Evolutionary conservation across 1,140 invertebrate genomes (phyloP), one percentile per base, ranked within the genome.

Genomic region (Steinernema feltiae): DNA sequence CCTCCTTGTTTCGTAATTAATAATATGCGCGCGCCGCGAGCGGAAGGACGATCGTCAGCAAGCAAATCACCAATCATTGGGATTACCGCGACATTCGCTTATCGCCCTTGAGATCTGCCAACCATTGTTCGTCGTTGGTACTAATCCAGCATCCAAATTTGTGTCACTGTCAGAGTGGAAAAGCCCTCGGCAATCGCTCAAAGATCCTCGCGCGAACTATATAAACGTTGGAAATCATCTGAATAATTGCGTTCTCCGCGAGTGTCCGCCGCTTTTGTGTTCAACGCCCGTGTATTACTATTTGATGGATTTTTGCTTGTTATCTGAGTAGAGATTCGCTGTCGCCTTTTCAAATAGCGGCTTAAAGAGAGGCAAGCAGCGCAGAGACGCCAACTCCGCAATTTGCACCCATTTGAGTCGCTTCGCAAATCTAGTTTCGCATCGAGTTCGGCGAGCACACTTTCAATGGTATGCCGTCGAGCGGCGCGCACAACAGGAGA

Each of bases 21-120:
- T 63, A 63, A 63, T 63, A 63, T 63, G 53, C 53, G 53, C n/a
- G n/a, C 53, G 53, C 53, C 53, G 53, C 53, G 53, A 63, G 53
- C 53, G 53, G 53, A 63, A 63, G 53, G 12, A 27, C 41, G 41
- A 46, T 63, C 12, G 53, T 63, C 53, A 63, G 53, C 53, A 63
- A 63, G 53, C 53, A 63, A 63, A 63, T 63, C 53, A 63, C 53
- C 24, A 63, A 63, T 63, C 53, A 63, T 63, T 63, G 53, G 53
- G 53, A 63, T 63, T 63, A 63, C 53, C 53, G 53, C 53, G 24
- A 63, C 53, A 63, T 63, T 63, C 53, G 53, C 12, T 63, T 63
- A 63, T 63, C 53, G 53, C 53, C 53, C 53, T 63, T 63, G 53
- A 63, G 53, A 63, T 63, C 53, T 63, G 53, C 24, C 53, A 12